These are phyloP conservation scores for Nothocercus nigrocapillus DNA, from an alignment of 2,113 vertebrate species.

Conservation along the genomic window DNA sequence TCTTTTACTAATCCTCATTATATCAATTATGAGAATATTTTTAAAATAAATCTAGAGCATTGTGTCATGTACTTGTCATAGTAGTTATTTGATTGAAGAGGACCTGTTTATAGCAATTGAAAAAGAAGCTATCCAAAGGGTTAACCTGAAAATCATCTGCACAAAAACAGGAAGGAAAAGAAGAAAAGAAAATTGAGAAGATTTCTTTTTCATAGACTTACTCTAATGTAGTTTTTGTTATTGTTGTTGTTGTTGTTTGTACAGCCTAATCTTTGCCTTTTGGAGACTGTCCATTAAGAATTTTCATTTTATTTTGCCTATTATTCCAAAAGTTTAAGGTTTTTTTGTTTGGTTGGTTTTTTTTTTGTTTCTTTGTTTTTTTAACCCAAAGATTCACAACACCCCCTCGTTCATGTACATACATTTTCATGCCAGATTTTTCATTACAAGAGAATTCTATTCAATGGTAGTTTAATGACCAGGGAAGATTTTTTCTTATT, in stretches of 20 bases:
- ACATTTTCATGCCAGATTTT: not conserved
- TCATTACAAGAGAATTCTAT: not conserved
- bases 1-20: not conserved
- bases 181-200: not conserved
- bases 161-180: not conserved
- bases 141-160: not conserved
- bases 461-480: not conserved
- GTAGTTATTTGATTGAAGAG: not conserved
- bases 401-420: not conserved
- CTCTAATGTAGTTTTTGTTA: not conserved
- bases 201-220: not conserved
- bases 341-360: not conserved
- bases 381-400: not conserved
- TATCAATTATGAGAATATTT: not conserved
- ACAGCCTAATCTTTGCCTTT: not conserved
- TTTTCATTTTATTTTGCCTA: not conserved
- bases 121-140: not conserved
- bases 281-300: not conserved
- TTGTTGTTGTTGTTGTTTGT: not conserved
- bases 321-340: not conserved
- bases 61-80: not conserved
- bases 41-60: not conserved
- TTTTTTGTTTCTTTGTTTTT: too few relatives aligned
- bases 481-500: not conserved
- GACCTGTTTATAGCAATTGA: not conserved